These are phyloP conservation scores for Linepithema humile DNA, from an alignment of 1,140 invertebrate genomes.

Conservation along the genomic window DNA sequence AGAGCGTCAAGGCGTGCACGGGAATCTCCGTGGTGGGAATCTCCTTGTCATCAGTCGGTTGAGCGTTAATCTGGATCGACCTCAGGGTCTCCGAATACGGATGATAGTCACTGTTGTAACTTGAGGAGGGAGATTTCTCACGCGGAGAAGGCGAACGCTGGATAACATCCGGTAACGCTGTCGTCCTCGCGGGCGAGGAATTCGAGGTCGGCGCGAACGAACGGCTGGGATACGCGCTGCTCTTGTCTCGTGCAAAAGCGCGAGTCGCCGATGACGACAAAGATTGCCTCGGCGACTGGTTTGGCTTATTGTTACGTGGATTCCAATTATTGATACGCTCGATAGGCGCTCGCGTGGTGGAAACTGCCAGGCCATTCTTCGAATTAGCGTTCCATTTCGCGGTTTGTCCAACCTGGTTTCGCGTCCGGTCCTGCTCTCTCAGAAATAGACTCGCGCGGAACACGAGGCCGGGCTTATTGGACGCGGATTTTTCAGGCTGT, in stretches of 20 bases:
- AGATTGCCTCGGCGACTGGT: not conserved
- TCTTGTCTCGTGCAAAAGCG: not conserved
- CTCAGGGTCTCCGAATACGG: constrained; percentile 73
- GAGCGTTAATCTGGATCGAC: constrained; percentile 71
- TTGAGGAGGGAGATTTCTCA: not conserved
- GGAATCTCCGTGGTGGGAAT: constrained; percentile 72
- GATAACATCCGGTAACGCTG: not conserved
- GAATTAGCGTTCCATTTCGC: not conserved
- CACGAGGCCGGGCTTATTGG: constrained; percentile 66
- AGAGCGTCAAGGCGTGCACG: constrained; percentile 65
- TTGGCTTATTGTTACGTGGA: not conserved
- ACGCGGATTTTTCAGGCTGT: constrained; percentile 11
- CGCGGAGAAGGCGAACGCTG: not conserved
- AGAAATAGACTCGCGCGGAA: constrained; percentile 72
- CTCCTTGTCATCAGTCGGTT: not conserved
- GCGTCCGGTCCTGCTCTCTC: constrained; percentile 19
- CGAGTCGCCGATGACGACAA: not conserved
- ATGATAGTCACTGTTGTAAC: constrained; percentile 62
- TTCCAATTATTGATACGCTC: not conserved
- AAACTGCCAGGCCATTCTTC: constrained; percentile 1
- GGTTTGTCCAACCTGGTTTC: not conserved
- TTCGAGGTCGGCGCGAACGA: not conserved
- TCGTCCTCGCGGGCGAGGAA: not conserved
- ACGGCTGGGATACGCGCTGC: not conserved
- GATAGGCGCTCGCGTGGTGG: not conserved